These are phyloP conservation scores for Megalops atlanticus DNA, from an alignment of 2,113 vertebrate genomes.

Conservation along the genomic window DNA sequence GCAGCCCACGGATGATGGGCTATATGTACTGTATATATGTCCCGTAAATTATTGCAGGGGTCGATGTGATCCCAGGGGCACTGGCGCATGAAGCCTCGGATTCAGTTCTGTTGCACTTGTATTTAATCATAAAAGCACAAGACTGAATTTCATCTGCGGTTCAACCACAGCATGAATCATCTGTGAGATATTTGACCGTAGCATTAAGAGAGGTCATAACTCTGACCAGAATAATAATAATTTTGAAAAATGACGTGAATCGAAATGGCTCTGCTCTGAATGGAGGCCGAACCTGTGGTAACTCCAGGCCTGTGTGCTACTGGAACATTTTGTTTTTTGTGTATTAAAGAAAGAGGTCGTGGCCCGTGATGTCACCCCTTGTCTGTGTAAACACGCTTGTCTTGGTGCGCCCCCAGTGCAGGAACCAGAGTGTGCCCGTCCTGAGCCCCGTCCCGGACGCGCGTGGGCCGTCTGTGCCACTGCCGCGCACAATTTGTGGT, in stretches of 20 bases:
- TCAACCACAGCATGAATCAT: conserved; percentile 5
- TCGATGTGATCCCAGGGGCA: too few relatives aligned
- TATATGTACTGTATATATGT: too few relatives aligned
- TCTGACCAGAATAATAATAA: conserved; percentile 8
- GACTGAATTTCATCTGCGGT: conserved; percentile 15
- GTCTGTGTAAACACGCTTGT: not conserved
- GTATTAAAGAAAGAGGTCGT: not conserved
- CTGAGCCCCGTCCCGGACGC: conserved; percentile 16
- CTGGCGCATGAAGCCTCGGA: too few relatives aligned
- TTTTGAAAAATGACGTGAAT: not conserved
- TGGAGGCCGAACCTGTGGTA: not conserved
- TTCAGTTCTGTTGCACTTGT: too few relatives aligned
- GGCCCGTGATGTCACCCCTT: not conserved
- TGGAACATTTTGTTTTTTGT: not conserved
- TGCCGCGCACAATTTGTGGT: conserved; percentile 33
- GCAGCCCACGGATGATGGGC: too few relatives aligned
- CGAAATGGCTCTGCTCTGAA: not conserved
- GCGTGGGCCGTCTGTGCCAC: conserved; percentile 30
- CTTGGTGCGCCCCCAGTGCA: not conserved
- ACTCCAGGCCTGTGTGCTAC: not conserved
- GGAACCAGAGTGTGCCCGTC: not conserved
- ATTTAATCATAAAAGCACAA: too few relatives aligned
- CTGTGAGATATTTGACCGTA: conserved; percentile 2
- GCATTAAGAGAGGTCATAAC: not conserved
- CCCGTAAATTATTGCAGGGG: too few relatives aligned